Conservation (phyloP, 2,113 vertebrate species). For the Poeciliopsis occidentalis region DNA sequence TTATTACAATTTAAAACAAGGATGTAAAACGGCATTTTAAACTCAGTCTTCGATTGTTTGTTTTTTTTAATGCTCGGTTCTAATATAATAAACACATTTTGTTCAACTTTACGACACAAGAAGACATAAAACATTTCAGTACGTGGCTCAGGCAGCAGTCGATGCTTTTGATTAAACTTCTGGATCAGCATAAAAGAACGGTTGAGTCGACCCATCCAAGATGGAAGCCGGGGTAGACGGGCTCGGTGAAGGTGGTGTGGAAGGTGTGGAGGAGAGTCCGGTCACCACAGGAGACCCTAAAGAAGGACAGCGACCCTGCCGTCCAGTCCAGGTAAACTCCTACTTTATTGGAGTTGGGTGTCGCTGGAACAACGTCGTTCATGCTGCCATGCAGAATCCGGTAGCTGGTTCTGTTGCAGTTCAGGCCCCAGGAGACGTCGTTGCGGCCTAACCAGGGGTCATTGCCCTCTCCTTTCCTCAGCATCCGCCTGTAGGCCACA, state of each 20-base stretch:
- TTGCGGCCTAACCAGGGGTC: constrained; percentile 64
- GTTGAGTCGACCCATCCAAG: constrained; percentile 59
- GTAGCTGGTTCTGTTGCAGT: constrained; percentile 49
- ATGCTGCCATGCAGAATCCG: constrained; percentile 21
- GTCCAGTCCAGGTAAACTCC: constrained; percentile 66
- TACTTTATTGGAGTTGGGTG: constrained; percentile 34
- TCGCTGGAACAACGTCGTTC: not conserved
- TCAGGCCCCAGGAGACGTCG: constrained; percentile 63
- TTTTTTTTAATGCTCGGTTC: not conserved
- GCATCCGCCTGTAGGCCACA: constrained; percentile 55
- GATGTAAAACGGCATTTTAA: too few relatives aligned
- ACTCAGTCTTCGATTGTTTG: too few relatives aligned
- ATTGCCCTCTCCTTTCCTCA: constrained; percentile 55
- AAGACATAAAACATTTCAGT: not conserved
- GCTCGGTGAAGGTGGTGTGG: constrained; percentile 56
- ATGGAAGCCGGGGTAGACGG: constrained; percentile 56
- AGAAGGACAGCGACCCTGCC: constrained; percentile 59
- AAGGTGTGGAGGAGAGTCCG: constrained; percentile 56
- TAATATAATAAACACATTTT: not conserved
- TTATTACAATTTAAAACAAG: too few relatives aligned
- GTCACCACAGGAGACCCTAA: constrained; percentile 18
- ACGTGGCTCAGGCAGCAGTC: not conserved
- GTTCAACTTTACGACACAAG: not conserved
- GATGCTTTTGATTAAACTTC: not conserved
- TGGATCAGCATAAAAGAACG: constrained; percentile 32